Base-by-base conservation (phyloP, 2,797 vertebrate species). In the Eleutherodactylus coqui region DNA sequence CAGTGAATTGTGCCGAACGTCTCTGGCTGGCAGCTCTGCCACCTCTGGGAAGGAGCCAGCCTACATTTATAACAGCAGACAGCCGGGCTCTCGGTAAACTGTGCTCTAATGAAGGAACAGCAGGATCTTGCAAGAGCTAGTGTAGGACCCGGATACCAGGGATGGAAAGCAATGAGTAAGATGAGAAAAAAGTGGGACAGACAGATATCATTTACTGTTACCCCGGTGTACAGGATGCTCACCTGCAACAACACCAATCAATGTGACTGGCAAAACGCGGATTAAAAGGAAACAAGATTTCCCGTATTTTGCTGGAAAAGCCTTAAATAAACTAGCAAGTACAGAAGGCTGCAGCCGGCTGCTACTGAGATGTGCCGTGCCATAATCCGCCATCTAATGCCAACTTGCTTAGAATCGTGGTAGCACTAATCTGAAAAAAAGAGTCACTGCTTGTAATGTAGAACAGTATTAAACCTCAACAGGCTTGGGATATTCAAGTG, bases 41-140 rank as follows among this genome's bases (percentile, higher is more conserved):
- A 67, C 69, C 79, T 67, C 58, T 82, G 79, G 85, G 85, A 86
- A 64, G 29, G 16, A 82, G 70, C 67, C 58, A 86, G 70, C 10
- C 24, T 77, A 81, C 78, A 86, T 86, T 62, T 82, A 76, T 82
- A 82, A 82, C 45, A 82, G 43, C 43, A 75, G 79, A 86, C 72
- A 86, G 79, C 85, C 51, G 24, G 41, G 70, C 55, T 49, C 85
- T 62, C 53, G 49, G 67, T 43, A 86, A 86, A 86, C 78, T 21
- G 38, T 13, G 51, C 69, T 19, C 70, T 53, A 86, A 86, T 76
- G 85, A 82, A 76, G 58, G 45, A 86, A 69, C 85, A 69, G 79
- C 79, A 86, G 85, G 79, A 75, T 14, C 41, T 38, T 51, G 51
- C 76, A 14, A 80, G 49, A 73, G 43, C 49, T 27, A 10, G 76